These are phyloP conservation scores for Camelus bactrianus DNA, from an alignment of 2,113 vertebrate species.

Conservation along the genomic window DNA sequence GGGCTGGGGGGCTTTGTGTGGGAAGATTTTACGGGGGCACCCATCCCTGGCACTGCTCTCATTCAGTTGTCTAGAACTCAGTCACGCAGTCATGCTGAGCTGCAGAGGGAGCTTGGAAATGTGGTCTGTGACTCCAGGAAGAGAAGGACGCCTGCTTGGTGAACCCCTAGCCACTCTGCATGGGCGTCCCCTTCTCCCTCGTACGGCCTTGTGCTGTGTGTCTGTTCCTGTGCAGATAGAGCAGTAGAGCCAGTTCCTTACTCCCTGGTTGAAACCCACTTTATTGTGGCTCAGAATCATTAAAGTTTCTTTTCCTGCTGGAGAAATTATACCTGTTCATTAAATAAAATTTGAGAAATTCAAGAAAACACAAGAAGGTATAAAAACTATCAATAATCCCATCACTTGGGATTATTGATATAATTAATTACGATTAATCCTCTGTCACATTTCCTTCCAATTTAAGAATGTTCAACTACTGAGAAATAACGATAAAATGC, in stretches of 20 bases:
- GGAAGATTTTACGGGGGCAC: neutral
- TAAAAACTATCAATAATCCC: neutral
- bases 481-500: neutral
- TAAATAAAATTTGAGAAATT: slow-evolving; percentile 12
- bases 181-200: neutral
- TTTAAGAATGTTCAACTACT: neutral
- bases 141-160: neutral
- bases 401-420: neutral
- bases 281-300: slow-evolving; percentile 9
- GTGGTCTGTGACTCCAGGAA: neutral
- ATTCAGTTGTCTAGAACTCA: neutral
- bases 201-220: neutral
- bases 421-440: neutral
- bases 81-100: neutral
- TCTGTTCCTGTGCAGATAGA: neutral
- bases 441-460: neutral
- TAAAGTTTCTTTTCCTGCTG: neutral
- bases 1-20: neutral
- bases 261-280: neutral
- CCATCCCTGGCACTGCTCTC: fast-evolving
- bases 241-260: neutral
- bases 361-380: neutral
- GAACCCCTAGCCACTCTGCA: neutral
- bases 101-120: neutral
- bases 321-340: neutral